Evolutionary conservation across 2,113 vertebrate genomes (phyloP), one percentile per base, ranked within the genome.

Genomic region (Anarrhichthys ocellatus): DNA sequence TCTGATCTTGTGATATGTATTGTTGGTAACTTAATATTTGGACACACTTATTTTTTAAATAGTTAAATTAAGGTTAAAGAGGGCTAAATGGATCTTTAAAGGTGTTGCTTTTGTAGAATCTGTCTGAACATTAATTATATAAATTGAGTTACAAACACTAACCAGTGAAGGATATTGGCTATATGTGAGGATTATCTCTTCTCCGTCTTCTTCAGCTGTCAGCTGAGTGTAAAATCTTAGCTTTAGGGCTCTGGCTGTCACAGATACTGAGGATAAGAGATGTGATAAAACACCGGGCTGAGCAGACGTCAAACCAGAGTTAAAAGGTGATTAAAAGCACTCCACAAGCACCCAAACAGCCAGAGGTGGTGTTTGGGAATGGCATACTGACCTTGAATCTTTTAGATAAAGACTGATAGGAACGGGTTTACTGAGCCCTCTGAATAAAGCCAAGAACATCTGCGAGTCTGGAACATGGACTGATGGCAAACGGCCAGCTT

Each of bases 311-410:
- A 62, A 38, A 44, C 13, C 14, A 13, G 7, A 80, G 44, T 76
- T 70, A 59, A 63, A 69, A 66, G 40, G 48, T 44, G 11, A 76
- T 75, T 66, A 27, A 68, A 72, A 40, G 36, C 6, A 13, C 50
- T 63, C n/a, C 50, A 32, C 64, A 27, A 72, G 76, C 63, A 86
- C 38, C 73, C 67, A 87, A 40, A 83, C 79, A 88, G 81, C 40
- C 74, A 20, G 42, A 76, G 67, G n/a, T 56, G 40, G 32, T 44
- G 34, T 56, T 17, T 32, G 18, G 14, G 29, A 66, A 42, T 78
- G 68, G 83, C 74, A 73, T 10, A 13, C 44, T 86, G 86, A 78
- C 83, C 87, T 90, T 90, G 76, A 88, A 63, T 62, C 32, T 63
- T 5, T 5, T 0, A 38, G 78, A 92, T 69, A 81, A 82, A 54